phyloP scores from a whole-genome alignment of 2,797 vertebrate genomes.

The Numenius phaeopus region DNA sequence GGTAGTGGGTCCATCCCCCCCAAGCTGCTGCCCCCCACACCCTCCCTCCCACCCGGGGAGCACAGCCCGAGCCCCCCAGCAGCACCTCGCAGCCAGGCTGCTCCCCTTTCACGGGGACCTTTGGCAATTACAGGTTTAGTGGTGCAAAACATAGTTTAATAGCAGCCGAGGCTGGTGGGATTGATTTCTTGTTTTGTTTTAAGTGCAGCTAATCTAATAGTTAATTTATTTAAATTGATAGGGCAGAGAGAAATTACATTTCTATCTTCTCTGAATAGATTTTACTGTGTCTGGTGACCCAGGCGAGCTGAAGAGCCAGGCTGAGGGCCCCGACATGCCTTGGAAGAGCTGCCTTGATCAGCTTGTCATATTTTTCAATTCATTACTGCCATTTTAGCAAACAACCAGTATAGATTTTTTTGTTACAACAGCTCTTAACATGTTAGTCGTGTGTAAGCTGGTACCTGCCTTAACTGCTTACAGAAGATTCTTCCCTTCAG shows the following conservation, averaged over 20 bases:
- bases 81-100: accelerated
- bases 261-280: not conserved
- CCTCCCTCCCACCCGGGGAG: accelerated
- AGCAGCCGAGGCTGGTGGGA: not conserved
- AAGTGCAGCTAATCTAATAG: slow-evolving; percentile 63
- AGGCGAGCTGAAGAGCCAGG: not conserved
- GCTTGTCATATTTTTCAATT: not conserved
- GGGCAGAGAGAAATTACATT: not conserved
- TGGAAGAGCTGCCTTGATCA: not conserved
- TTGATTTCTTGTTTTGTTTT: slow-evolving; percentile 61
- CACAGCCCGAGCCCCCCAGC: not conserved
- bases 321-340: not conserved
- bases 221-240: slow-evolving; percentile 67
- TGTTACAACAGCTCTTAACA: not conserved
- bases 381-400: not conserved
- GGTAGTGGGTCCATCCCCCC: accelerated
- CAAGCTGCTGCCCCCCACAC: accelerated
- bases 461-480: not conserved
- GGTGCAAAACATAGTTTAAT: not conserved
- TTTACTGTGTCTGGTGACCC: not conserved
- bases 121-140: not conserved
- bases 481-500: not conserved
- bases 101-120: not conserved
- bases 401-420: not conserved
- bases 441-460: not conserved